Percentiles rank a stretch among this genome's conserved stretches.
phyloP scores from a whole-genome alignment of 2,888 invertebrate species.

The Unio delphinus region DNA sequence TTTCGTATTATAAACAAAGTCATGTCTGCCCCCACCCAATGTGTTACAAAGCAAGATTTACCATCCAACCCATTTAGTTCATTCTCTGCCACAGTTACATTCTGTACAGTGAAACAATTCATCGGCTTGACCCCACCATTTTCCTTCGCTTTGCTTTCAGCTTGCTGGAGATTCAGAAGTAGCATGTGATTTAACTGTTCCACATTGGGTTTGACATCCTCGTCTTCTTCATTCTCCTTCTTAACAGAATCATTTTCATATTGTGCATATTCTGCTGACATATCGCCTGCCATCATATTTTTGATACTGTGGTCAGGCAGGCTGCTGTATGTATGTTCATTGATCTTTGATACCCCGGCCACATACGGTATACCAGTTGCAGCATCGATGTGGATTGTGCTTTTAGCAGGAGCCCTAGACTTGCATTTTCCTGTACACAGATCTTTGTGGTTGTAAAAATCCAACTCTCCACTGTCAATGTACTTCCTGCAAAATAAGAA shows the following conservation, averaged over 20 bases:
- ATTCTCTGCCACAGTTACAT: not conserved
- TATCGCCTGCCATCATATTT: slow-evolving; percentile 2
- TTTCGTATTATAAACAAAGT: no score
- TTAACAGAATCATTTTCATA: not conserved
- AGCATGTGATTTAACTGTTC: slow-evolving; percentile 39
- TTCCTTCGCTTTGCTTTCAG: slow-evolving; percentile 8
- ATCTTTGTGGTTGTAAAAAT: slow-evolving; percentile 70
- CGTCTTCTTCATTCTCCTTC: slow-evolving; percentile 17
- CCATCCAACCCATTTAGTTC: slow-evolving; percentile 1
- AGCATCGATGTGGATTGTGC: not conserved
- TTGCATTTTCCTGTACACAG: slow-evolving; percentile 72
- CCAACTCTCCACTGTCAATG: slow-evolving; percentile 70
- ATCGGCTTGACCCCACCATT: slow-evolving; percentile 6
- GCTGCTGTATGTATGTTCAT: slow-evolving; percentile 22
- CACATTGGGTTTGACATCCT: slow-evolving; percentile 48
- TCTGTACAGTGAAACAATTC: no score
- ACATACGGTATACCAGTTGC: slow-evolving; percentile 5
- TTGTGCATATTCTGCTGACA: slow-evolving; percentile 4
- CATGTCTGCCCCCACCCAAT: no score
- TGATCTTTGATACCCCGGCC: slow-evolving; percentile 12
- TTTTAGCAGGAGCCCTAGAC: slow-evolving; percentile 39
- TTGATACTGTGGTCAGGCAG: slow-evolving; percentile 18
- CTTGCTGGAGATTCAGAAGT: slow-evolving; percentile 24
- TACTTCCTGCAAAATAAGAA: slow-evolving; percentile 57
- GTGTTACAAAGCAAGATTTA: not conserved